A percentile compares a stretch with the other conserved stretches of the same genome.
These are phyloP conservation scores for Drosophila macrospina DNA, from an alignment of 2,888 invertebrate genomes.

Conservation along the genomic window DNA sequence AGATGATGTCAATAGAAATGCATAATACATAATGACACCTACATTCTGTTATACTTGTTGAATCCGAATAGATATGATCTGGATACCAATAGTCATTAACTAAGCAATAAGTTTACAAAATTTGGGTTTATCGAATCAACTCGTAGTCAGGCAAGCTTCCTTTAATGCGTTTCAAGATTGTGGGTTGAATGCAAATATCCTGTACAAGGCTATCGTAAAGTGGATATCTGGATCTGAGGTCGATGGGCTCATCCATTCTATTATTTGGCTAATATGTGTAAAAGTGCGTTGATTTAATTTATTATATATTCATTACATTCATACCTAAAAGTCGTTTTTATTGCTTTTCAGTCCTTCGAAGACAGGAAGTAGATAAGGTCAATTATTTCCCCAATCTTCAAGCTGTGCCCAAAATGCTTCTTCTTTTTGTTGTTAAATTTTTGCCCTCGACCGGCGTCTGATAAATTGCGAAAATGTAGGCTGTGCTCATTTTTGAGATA, in stretches of 20 bases:
- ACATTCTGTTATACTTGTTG: no score
- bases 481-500: slow-evolving; percentile 44
- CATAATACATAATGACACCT: no score
- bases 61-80: no score
- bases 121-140: no score
- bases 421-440: slow-evolving; percentile 1
- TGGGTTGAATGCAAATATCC: no score
- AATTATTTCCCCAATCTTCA: background rate
- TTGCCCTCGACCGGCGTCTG: slow-evolving; percentile 5
- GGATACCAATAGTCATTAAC: no score
- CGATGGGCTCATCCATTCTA: background rate
- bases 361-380: background rate
- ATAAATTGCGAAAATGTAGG: slow-evolving; percentile 15
- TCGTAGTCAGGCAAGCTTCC: no score
- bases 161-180: no score
- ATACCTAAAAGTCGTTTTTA: slow-evolving; percentile 12
- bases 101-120: no score
- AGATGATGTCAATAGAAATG: no score
- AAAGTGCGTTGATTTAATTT: background rate
- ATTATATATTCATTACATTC: slow-evolving; percentile 10
- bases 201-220: background rate
- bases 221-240: background rate
- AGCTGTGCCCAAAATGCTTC: background rate
- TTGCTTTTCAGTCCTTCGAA: slow-evolving; percentile 1
- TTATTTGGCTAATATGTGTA: background rate